Conservation (phyloP, 64 coral and sea anemone species). For the Pocillopora verrucosa region DNA sequence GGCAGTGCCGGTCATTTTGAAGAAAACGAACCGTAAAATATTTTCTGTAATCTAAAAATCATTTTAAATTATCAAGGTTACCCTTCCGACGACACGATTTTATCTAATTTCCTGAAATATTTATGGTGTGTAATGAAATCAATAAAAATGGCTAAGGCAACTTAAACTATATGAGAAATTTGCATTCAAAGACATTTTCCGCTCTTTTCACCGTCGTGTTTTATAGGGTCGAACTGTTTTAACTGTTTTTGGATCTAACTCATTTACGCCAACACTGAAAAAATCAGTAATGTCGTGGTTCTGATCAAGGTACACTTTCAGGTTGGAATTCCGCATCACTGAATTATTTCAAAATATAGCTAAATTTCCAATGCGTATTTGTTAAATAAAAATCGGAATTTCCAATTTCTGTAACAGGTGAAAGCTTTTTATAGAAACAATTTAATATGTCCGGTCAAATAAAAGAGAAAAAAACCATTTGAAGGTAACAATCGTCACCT, state of each 20-base stretch:
- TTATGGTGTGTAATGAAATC: background rate
- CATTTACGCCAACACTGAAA: background rate
- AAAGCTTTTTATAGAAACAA: background rate
- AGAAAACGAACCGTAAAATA: background rate
- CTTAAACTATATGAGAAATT: background rate
- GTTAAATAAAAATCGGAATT: constrained; percentile 4
- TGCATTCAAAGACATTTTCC: background rate
- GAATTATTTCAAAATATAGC: background rate
- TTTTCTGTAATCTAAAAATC: background rate
- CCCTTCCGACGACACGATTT: background rate
- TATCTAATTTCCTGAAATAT: background rate
- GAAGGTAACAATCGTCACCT: background rate
- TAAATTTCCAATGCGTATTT: too few species aligned
- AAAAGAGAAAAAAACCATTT: background rate
- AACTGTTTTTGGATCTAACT: background rate
- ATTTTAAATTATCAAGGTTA: background rate
- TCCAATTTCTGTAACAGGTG: background rate
- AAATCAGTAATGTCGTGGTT: background rate
- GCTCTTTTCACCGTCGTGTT: background rate
- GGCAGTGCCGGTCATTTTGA: background rate
- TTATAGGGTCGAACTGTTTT: background rate
- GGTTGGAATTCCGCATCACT: background rate
- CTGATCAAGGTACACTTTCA: background rate
- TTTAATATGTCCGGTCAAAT: constrained; percentile 20
- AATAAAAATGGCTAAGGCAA: background rate